Conservation (phyloP, 2,113 vertebrate species). For the Chaenogobius annularis region DNA sequence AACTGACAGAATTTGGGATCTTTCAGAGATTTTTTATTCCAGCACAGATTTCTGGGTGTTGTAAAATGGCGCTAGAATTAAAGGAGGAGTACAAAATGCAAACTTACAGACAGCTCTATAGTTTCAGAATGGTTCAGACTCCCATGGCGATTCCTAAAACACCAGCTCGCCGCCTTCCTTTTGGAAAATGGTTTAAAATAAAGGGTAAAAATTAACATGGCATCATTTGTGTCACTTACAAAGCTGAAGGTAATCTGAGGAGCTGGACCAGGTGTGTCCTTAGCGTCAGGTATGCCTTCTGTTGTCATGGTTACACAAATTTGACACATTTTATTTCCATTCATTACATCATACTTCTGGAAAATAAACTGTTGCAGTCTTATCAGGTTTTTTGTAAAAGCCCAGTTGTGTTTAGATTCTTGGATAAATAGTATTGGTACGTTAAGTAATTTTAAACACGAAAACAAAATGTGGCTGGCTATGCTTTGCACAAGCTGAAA, state of each 20-base stretch:
- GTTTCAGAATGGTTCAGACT: conserved; percentile 71
- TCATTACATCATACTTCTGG: no score
- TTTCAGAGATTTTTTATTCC: conserved; percentile 79
- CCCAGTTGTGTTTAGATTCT: neutral
- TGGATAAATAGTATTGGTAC: no score
- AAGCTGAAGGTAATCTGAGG: conserved; percentile 52
- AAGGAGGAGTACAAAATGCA: conserved; percentile 81
- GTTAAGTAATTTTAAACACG: no score
- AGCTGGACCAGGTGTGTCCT: conserved; percentile 48
- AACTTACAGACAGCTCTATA: conserved; percentile 76
- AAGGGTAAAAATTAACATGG: conserved; percentile 14
- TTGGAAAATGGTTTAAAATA: conserved; percentile 44
- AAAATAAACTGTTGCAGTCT: neutral
- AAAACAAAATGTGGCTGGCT: no score
- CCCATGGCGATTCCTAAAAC: conserved; percentile 74
- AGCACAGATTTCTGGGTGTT: conserved; percentile 78
- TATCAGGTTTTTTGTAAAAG: neutral
- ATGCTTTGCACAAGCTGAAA: no score
- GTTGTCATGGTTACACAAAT: neutral
- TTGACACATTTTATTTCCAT: neutral
- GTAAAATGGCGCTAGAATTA: conserved; percentile 80
- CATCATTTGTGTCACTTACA: conserved; percentile 50
- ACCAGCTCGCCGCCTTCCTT: conserved; percentile 58
- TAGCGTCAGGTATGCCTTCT: conserved; percentile 47
- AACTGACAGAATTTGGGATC: conserved; percentile 39